Conservation (phyloP, 1,140 invertebrate genomes). For the Drosophila malerkotliana region DNA sequence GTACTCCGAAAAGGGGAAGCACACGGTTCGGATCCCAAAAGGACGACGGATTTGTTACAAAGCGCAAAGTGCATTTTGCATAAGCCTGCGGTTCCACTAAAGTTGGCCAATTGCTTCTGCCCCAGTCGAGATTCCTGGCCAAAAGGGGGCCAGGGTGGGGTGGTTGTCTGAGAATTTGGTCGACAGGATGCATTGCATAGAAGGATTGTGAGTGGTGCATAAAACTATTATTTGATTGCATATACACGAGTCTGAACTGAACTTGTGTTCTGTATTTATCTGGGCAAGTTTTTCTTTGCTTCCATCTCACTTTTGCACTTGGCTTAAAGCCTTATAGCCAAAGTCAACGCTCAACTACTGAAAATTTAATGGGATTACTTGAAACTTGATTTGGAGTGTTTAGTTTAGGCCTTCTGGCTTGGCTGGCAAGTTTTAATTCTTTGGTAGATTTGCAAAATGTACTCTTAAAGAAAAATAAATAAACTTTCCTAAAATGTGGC, state of each 20-base stretch:
- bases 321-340: neutral
- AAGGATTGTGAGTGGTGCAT: slow-evolving; percentile 40
- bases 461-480: neutral
- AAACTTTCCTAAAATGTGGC: too few relatives aligned
- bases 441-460: neutral
- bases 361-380: slow-evolving; percentile 46
- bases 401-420: slow-evolving; percentile 15
- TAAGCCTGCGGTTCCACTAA: slow-evolving; percentile 61
- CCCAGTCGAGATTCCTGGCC: slow-evolving; percentile 21
- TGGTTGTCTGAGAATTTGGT: slow-evolving; percentile 22
- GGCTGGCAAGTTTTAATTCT: slow-evolving; percentile 1
- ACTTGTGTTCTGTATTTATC: slow-evolving; percentile 32
- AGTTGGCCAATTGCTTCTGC: slow-evolving; percentile 27
- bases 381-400: slow-evolving; percentile 23
- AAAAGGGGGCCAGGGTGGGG: neutral
- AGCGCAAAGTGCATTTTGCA: slow-evolving; percentile 75
- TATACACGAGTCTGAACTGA: slow-evolving; percentile 16
- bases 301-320: neutral
- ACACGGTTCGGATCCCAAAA: slow-evolving; percentile 6
- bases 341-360: slow-evolving; percentile 19
- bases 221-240: slow-evolving; percentile 54
- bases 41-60: slow-evolving; percentile 48
- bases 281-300: slow-evolving; percentile 10
- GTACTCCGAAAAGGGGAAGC: slow-evolving; percentile 9
- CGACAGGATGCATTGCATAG: slow-evolving; percentile 33